Base-by-base conservation (phyloP, 2,797 vertebrate genomes). In the Sebastolobus altivelis region DNA sequence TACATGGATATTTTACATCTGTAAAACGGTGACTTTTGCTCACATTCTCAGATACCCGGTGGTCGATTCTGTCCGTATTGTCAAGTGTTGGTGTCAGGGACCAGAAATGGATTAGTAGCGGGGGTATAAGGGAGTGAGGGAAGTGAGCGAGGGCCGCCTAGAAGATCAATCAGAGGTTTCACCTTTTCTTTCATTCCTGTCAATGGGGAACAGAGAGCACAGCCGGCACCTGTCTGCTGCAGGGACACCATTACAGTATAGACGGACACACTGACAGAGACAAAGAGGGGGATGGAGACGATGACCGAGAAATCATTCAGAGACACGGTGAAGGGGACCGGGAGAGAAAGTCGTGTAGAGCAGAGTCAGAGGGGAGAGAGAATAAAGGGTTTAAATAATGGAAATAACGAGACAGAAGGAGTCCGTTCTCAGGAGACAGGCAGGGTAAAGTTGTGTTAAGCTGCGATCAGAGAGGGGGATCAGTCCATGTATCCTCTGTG, bases 381-480 rank as follows among this genome's bases (percentile, higher is more conserved):
- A 75, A 76, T 65, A 56, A 72, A 49, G n/a, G 33, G 22, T 68
- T 75, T 75, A 52, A 60, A 77, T 8, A 46, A 29, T 37, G 55
- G 31, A 20, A 74, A 60, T 35, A 73, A 31, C 73, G 22, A 73
- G 75, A 60, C 37, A 33, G 29, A 78, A 58, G 33, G 72, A 55
- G 63, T 73, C 10, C 74, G 56, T 61, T 85, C 86, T 85, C 82
- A 68, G 46, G 85, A 85, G 88, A 89, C 77, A 67, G 54, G 52
- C 33, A 22, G 75, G 75, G 85, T 79, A 77, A 93, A 87, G 85
- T 82, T 87, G 86, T 88, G 73, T 87, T 88, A 90, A 92, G 87
- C 84, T 88, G 52, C 77, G 89, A 92, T 92, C 86, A 91, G 84
- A 92, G 86, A 75, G 40, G 56, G 54, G 84, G 76, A 92, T 93